Base-by-base conservation (phyloP, 2,888 invertebrate species). In the Eulithis prunata region DNA sequence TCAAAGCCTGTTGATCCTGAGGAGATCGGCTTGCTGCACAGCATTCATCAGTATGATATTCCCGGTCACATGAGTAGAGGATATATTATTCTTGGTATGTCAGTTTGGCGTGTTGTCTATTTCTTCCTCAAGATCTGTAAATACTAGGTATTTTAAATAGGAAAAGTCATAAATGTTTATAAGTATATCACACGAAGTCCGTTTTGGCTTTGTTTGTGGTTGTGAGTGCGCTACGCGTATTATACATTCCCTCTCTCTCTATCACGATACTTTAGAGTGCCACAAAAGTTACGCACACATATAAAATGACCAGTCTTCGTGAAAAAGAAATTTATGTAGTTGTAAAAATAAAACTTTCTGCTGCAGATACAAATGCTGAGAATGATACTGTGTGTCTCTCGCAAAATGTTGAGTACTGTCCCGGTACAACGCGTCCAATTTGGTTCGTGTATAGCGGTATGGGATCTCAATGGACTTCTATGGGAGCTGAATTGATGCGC, bases 391-490 rank as follows among this genome's bases (percentile, higher is more conserved):
- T 80, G 0, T 72, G 72, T 36, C 41, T 84, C 4, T 54, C 96
- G 4, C 91, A 94, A 61, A 84, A 94, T 12, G 86, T 95, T 13
- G 84, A 96, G 10, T 94, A 94, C 60, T 91, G 90, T 10, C 66
- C 77, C 10, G 83, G 80, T 3, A 81, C 57, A 0, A 72, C 63
- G 4, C 74, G 90, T 5, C 94, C 95, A 1, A 77, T 95, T 0
- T 96, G 95, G 94, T 66, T 66, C 28, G 52, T 95, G 52, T 95
- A 95, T 86, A 94, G 95, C 59, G 95, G 95, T 12, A 95, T 96
- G 95, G 95, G 95, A 1, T 94, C 94, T 0, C 95, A 95, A 78
- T 95, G 95, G 95, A 84, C 93, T 52, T 94, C 94, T 43, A 95
- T 95, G 95, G 95, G 94, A 0, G 84, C 90, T 54, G 91, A 94